phyloP scores from a whole-genome alignment of 2,797 vertebrate genomes.

The Aldrovandia affinis region DNA sequence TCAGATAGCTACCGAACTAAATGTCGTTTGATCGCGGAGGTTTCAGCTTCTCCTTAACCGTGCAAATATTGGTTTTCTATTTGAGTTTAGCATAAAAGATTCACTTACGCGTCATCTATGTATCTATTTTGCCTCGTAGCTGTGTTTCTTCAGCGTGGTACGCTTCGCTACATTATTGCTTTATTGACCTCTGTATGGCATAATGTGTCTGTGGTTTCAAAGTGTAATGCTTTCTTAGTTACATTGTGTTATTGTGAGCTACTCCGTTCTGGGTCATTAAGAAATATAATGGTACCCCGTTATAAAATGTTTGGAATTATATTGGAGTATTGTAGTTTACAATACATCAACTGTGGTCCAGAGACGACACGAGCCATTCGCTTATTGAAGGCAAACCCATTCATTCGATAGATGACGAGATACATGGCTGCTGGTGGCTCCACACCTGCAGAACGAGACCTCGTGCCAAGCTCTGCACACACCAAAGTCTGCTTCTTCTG shows the following conservation, averaged over 20 bases:
- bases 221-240: not conserved
- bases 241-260: not conserved
- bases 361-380: not conserved
- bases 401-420: not conserved
- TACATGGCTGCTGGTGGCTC: not conserved
- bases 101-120: conserved; percentile 57
- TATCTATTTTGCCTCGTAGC: conserved; percentile 69
- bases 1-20: not conserved
- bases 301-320: not conserved
- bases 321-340: not conserved
- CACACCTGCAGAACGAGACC: not conserved
- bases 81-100: not conserved
- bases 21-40: not conserved
- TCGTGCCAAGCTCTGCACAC: not conserved
- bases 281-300: not conserved
- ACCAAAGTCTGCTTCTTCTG: not conserved
- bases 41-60: not conserved
- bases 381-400: not conserved
- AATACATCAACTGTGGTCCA: not conserved
- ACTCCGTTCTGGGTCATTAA: not conserved
- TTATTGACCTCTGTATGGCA: conserved; percentile 46
- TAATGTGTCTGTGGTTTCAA: conserved; percentile 49
- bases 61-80: not conserved
- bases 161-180: conserved; percentile 55
- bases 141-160: conserved; percentile 67